A percentile compares a stretch with the other conserved stretches of the same genome.
phyloP scores from a whole-genome alignment of 1,140 invertebrate species.

The Drosophila auraria region DNA sequence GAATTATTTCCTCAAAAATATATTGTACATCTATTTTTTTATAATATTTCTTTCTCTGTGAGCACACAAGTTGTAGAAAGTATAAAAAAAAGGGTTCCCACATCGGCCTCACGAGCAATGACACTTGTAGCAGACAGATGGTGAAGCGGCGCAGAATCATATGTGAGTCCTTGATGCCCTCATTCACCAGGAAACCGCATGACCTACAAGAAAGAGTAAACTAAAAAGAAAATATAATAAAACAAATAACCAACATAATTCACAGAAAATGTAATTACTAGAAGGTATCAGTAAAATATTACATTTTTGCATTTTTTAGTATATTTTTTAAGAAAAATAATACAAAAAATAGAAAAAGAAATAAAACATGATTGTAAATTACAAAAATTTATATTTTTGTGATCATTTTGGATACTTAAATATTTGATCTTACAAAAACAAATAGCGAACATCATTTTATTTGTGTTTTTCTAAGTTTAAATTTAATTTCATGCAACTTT shows the following conservation, averaged over 20 bases:
- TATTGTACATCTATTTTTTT: no score
- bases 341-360: not conserved
- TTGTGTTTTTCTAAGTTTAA: not conserved
- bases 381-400: no score
- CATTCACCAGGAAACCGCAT: not conserved
- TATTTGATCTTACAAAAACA: no score
- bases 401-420: no score
- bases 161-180: constrained; percentile 11
- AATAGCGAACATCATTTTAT: no score
- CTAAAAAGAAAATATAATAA: not conserved
- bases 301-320: not conserved
- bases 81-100: constrained; percentile 38
- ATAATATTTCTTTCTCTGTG: not conserved
- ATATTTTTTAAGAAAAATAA: not conserved
- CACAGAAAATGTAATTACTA: not conserved
- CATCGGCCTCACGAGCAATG: constrained; percentile 49
- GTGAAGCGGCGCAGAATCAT: not conserved
- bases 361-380: not conserved
- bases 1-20: not conserved
- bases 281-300: not conserved
- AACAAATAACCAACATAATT: not conserved
- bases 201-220: not conserved
- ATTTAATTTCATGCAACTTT: not conserved
- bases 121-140: constrained; percentile 51
- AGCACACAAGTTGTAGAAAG: constrained; percentile 3